These are phyloP conservation scores for Bellardia bayeri DNA, from an alignment of 2,888 invertebrate species.

Conservation along the genomic window DNA sequence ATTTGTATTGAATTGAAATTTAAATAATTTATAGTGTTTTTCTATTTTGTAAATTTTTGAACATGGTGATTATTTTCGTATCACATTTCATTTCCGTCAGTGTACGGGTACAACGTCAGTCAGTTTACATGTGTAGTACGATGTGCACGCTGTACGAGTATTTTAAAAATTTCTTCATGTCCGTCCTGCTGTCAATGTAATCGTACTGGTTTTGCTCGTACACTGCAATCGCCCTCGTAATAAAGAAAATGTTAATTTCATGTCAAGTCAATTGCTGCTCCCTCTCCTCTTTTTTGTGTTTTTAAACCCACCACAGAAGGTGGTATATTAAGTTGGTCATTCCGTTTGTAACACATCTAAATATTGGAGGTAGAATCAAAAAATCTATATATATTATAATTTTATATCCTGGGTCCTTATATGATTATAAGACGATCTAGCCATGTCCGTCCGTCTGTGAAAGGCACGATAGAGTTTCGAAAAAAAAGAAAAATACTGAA, in stretches of 20 bases:
- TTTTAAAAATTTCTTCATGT: constrained; percentile 35
- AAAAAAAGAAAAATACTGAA: no score
- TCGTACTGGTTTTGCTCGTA: not conserved
- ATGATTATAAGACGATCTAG: no score
- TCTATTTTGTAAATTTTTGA: constrained; percentile 33
- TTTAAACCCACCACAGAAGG: no score
- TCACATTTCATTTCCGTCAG: constrained; percentile 70
- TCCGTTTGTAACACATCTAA: no score
- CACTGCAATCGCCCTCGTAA: constrained; percentile 28
- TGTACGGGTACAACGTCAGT: constrained; percentile 4
- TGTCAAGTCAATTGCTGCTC: constrained; percentile 39
- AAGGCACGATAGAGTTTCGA: no score
- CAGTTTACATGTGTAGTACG: constrained; percentile 13
- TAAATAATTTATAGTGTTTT: constrained; percentile 62
- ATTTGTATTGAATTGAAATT: constrained; percentile 58
- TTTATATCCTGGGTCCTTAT: no score
- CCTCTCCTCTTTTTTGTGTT: constrained; percentile 11
- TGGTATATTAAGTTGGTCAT: no score
- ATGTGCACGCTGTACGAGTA: constrained; percentile 20
- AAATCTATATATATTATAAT: no score
- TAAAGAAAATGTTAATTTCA: constrained; percentile 57
- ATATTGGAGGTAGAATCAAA: no score
- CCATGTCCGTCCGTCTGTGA: no score
- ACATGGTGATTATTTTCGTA: constrained; percentile 68
- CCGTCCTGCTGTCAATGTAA: constrained; percentile 28